Conservation (phyloP, 2,888 invertebrate species). For the Deilephila elpenor region DNA sequence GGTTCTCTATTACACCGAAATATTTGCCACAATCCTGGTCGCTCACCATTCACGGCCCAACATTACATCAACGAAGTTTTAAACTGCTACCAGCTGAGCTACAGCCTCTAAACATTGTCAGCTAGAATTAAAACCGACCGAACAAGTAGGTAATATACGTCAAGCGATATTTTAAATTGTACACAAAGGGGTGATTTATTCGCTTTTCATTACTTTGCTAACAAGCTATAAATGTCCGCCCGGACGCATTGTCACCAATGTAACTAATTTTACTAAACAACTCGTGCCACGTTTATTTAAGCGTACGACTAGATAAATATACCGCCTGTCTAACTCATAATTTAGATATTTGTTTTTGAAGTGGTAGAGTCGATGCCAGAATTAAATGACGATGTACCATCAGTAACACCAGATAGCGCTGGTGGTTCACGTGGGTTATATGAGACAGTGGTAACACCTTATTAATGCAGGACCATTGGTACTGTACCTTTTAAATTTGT, state of each 20-base stretch:
- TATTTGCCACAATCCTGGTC: too few relatives aligned
- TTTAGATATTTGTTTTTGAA: background rate
- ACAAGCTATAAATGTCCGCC: constrained; percentile 21
- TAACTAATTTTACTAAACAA: constrained; percentile 16
- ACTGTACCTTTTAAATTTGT: too few relatives aligned
- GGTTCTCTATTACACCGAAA: too few relatives aligned
- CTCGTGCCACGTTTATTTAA: background rate
- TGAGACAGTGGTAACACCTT: too few relatives aligned
- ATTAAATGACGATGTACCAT: too few relatives aligned
- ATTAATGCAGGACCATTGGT: too few relatives aligned
- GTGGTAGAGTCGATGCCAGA: too few relatives aligned
- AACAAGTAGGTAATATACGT: background rate
- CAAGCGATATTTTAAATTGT: constrained; percentile 6
- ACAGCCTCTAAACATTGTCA: background rate
- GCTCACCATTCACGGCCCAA: background rate
- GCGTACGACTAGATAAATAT: background rate
- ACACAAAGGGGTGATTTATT: constrained; percentile 11
- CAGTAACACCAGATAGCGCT: background rate
- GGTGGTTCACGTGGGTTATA: background rate
- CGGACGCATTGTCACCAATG: constrained; percentile 4
- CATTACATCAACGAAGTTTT: background rate
- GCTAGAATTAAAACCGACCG: background rate
- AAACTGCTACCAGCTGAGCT: background rate
- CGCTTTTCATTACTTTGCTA: constrained; percentile 17
- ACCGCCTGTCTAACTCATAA: background rate